A percentile compares a stretch with the other conserved stretches of the same genome.
These are phyloP conservation scores for Carlito syrichta DNA, from an alignment of 2,113 vertebrate species.

Conservation along the genomic window DNA sequence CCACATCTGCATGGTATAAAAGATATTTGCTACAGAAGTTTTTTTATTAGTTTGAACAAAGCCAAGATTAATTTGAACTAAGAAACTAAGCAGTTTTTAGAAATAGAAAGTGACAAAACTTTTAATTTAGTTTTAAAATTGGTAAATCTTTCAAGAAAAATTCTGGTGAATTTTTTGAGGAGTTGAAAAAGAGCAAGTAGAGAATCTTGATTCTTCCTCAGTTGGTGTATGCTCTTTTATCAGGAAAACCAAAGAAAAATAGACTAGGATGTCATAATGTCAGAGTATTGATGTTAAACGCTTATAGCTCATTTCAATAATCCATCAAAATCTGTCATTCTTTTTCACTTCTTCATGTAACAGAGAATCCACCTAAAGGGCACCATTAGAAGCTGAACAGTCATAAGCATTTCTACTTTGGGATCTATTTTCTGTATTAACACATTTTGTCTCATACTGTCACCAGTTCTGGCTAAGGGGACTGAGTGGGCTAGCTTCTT, in stretches of 20 bases:
- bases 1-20: neutral
- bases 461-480: neutral
- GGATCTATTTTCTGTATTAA: neutral
- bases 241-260: neutral
- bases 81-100: constrained; percentile 41
- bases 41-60: neutral
- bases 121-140: constrained; percentile 1
- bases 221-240: neutral
- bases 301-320: neutral
- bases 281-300: neutral
- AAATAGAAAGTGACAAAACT: constrained; percentile 6
- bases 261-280: neutral
- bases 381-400: neutral
- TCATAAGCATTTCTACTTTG: neutral
- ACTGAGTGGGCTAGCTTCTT: neutral
- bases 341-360: neutral
- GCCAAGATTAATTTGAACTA: neutral
- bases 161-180: neutral
- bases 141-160: constrained; percentile 1
- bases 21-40: neutral
- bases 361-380: neutral
- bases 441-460: neutral
- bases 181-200: neutral
- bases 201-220: neutral
- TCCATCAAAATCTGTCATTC: neutral